Evolutionary conservation across 2,888 invertebrate species (phyloP), one percentile per base, ranked within the genome.

Genomic region (Archaeoteleia sp.): DNA sequence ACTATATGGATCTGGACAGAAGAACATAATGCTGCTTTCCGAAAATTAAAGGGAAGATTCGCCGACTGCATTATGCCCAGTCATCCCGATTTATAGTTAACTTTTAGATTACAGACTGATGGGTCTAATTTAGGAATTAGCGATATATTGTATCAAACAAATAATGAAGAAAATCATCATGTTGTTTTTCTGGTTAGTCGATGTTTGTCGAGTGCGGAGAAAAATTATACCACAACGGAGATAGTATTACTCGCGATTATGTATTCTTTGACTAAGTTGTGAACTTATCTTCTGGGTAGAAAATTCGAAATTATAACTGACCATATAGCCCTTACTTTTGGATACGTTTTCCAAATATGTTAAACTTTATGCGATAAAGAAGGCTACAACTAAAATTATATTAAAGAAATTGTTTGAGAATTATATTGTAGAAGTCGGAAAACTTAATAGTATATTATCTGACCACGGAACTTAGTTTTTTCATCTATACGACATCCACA

Each of bases 161-260:
- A 72, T 29, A 12, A 48, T 0, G 7, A 49, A 0, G 39, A 27
- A 7, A 32, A 70, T 4, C 57, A 25, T 10, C 15, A 39, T 7
- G 54, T 76, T 0, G 48, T 76, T 7, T 67, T 74, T 0, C 66
- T 76, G 32, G 71, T 60, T 7, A 77, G 77, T 55, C 65, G 74
- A 25, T 63, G 65, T 6, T 60, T 76, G 0, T 46, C 17, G 0
- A 61, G 42, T 1, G 62, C 74, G 0, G 74, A 78, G 46, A 4
- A 30, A 1, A 70, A 53, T 1, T 78, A 77, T 63, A 74, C 72
- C 0, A 71, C 68, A 0, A 63, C 75, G 0, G 78, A 78, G 60
- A 74, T 74, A 29, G 77, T 79, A 17, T 54, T 76, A 1, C 67
- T 71, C 5, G 75, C 77, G 0, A 58, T 78, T 1, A 65, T 79